Evolutionary conservation across 2,797 vertebrate species (phyloP).

Genomic region (Synanceia verrucosa): DNA sequence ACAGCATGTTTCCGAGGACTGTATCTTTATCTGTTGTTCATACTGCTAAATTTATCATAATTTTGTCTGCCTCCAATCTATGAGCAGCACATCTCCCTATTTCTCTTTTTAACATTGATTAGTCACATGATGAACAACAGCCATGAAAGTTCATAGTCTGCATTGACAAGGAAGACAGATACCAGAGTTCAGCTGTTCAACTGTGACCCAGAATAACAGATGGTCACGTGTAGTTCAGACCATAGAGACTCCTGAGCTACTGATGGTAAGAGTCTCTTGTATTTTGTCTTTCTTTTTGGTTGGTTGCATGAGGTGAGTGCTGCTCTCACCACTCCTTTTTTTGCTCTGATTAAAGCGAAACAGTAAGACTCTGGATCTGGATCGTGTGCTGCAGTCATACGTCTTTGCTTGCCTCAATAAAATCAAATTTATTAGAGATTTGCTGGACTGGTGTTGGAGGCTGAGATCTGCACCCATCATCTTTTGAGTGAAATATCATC

Average conservation of each 20-base stretch:
- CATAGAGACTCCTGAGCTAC: background rate
- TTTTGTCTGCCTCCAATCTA: background rate
- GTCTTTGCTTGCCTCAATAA: background rate
- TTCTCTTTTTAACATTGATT: slow-evolving; percentile 39
- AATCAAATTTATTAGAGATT: background rate
- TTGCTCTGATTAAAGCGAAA: slow-evolving; percentile 17
- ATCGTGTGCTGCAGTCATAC: background rate
- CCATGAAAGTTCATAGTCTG: slow-evolving; percentile 58
- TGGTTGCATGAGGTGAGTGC: background rate
- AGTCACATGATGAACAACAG: slow-evolving; percentile 7
- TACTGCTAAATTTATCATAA: background rate
- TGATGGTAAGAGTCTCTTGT: slow-evolving; percentile 4
- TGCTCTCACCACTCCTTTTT: slow-evolving; percentile 10
- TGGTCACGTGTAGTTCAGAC: slow-evolving; percentile 20
- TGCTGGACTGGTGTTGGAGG: background rate
- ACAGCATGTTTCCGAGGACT: slow-evolving; percentile 11
- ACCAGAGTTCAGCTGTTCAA: slow-evolving; percentile 52
- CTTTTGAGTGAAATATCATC: background rate
- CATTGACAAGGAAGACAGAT: slow-evolving; percentile 42
- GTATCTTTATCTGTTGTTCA: background rate
- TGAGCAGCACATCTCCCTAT: slow-evolving; percentile 1
- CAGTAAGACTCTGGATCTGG: background rate
- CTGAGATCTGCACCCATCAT: background rate
- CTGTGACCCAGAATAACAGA: slow-evolving; percentile 50
- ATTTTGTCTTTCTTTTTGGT: background rate